Conservation (phyloP, 2,888 invertebrate genomes). For the Tethea ocularis region DNA sequence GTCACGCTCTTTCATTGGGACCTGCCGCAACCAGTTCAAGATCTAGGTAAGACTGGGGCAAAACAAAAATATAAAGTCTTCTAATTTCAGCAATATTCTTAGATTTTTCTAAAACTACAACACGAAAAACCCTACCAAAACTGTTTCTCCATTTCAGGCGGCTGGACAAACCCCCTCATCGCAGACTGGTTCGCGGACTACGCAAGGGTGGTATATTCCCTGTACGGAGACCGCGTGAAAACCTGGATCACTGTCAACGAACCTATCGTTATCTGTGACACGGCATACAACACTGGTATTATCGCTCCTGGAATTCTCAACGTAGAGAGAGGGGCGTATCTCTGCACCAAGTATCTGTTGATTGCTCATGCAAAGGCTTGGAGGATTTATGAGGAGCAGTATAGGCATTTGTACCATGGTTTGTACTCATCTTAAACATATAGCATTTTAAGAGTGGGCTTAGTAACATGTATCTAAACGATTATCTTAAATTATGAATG, state of each 20-base stretch:
- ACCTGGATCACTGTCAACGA: constrained; percentile 90
- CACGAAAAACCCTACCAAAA: no score
- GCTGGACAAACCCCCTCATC: constrained; percentile 84
- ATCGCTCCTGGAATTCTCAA: constrained; percentile 54
- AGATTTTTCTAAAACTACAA: no score
- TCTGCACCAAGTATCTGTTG: constrained; percentile 85
- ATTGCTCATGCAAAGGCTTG: constrained; percentile 87
- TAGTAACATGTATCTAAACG: no score
- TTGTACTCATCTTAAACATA: no score
- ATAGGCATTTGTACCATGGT: constrained; percentile 75
- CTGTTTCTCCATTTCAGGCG: constrained; percentile 75
- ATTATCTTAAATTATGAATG: not conserved
- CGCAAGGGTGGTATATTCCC: constrained; percentile 76
- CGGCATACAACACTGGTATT: constrained; percentile 64
- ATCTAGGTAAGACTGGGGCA: constrained; percentile 40
- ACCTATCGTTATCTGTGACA: constrained; percentile 72
- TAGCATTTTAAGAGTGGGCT: no score
- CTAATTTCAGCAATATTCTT: no score
- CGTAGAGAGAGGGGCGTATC: constrained; percentile 77
- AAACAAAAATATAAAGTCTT: no score
- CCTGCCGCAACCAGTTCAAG: constrained; percentile 68
- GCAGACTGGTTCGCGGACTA: constrained; percentile 84
- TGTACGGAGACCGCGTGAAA: constrained; percentile 84
- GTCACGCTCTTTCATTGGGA: constrained; percentile 86
- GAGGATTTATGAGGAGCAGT: constrained; percentile 82